Conservation (phyloP, 2,113 vertebrate species). For the Microtus oregoni region DNA sequence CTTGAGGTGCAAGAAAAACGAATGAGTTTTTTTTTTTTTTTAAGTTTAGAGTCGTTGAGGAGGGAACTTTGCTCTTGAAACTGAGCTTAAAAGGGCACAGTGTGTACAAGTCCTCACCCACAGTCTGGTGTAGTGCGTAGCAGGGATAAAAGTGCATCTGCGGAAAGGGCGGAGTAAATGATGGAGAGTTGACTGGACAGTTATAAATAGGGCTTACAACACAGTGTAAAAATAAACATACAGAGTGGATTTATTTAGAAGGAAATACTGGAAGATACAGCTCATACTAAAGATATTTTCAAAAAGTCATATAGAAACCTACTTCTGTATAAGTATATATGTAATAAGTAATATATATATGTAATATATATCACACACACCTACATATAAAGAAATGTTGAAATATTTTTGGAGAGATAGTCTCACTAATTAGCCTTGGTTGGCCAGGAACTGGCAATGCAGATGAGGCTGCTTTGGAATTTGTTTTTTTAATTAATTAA, state of each 20-base stretch:
- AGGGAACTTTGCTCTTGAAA: background rate
- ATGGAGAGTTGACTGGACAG: background rate
- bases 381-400: no score
- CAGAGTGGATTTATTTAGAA: background rate
- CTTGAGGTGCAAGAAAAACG: background rate
- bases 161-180: accelerated
- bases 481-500: background rate
- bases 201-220: background rate
- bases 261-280: background rate
- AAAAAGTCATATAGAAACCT: background rate
- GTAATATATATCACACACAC: background rate
- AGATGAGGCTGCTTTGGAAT: background rate
- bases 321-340: background rate
- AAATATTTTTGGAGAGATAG: background rate
- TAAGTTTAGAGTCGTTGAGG: background rate
- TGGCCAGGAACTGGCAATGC: background rate
- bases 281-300: background rate
- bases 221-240: background rate
- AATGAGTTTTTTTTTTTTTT: background rate
- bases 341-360: background rate
- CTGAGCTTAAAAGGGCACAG: background rate
- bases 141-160: background rate
- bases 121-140: background rate
- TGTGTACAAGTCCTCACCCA: background rate
- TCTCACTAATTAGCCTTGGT: background rate